phyloP scores from a whole-genome alignment of 2,113 vertebrate species.

The Mesocricetus auratus region DNA sequence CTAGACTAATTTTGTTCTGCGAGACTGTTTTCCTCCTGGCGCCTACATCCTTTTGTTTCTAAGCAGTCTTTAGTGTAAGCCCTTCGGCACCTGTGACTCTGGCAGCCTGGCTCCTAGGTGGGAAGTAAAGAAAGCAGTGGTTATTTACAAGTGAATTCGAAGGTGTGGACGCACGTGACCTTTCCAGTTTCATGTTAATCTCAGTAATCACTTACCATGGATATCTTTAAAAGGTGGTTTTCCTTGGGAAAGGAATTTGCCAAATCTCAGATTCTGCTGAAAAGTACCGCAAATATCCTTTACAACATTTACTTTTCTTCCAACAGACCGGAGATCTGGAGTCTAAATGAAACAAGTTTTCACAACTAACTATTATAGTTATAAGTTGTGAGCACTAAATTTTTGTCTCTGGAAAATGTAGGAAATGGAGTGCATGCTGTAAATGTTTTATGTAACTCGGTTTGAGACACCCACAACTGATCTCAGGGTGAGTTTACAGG shows the following conservation, averaged over 20 bases:
- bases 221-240: slow-evolving; percentile 75
- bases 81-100: slow-evolving; percentile 82
- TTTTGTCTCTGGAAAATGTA: slow-evolving; percentile 52
- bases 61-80: slow-evolving; percentile 65
- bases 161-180: slow-evolving; percentile 65
- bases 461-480: slow-evolving; percentile 25
- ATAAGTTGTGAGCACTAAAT: slow-evolving; percentile 38
- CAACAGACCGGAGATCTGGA: neutral
- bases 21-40: slow-evolving; percentile 69
- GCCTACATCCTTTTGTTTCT: slow-evolving; percentile 79
- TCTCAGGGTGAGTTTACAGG: slow-evolving; percentile 51
- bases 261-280: slow-evolving; percentile 68
- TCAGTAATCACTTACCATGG: slow-evolving; percentile 28
- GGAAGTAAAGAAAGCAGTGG: slow-evolving; percentile 29
- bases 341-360: slow-evolving; percentile 51
- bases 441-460: slow-evolving; percentile 68
- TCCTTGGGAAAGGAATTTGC: slow-evolving; percentile 69
- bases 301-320: slow-evolving; percentile 69
- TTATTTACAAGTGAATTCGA: slow-evolving; percentile 85
- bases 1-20: slow-evolving; percentile 49
- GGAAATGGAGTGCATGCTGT: slow-evolving; percentile 42
- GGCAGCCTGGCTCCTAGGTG: slow-evolving; percentile 60
- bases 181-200: slow-evolving; percentile 84
- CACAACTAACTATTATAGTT: slow-evolving; percentile 35
- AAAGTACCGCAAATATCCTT: slow-evolving; percentile 62